Conservation (phyloP, 1,140 invertebrate species). For the Gryllus bimaculatus region DNA sequence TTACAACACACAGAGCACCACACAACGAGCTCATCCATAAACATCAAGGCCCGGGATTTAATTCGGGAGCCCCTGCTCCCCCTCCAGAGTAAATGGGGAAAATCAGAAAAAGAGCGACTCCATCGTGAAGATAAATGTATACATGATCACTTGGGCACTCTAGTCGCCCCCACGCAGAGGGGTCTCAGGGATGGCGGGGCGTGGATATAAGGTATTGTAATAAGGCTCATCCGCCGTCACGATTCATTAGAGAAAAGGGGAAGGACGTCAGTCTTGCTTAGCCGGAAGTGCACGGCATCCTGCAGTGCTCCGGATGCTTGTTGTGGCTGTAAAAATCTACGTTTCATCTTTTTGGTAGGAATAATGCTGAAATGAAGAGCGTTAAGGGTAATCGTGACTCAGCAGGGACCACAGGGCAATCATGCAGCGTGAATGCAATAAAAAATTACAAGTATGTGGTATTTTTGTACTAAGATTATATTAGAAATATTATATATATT, state of each 20-base stretch:
- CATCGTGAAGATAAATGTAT: conserved; percentile 1
- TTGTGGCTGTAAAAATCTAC: too few relatives aligned
- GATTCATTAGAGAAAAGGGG: neutral
- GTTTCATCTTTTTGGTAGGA: too few relatives aligned
- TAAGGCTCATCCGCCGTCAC: neutral
- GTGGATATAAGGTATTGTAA: neutral
- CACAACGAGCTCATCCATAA: neutral
- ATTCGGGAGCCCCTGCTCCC: neutral
- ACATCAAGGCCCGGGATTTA: neutral
- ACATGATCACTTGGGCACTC: neutral
- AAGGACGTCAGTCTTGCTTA: neutral
- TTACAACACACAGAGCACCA: neutral
- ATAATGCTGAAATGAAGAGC: too few relatives aligned
- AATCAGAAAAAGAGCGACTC: neutral
- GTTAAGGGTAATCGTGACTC: too few relatives aligned
- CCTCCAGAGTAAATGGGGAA: neutral
- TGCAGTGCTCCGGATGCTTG: too few relatives aligned
- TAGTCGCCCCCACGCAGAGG: too few relatives aligned
- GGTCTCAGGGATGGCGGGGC: too few relatives aligned
- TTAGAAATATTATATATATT: too few relatives aligned
- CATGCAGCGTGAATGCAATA: neutral
- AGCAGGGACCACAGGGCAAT: too few relatives aligned
- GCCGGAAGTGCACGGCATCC: neutral
- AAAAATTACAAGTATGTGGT: neutral
- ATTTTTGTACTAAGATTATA: too few relatives aligned